Base-by-base conservation (phyloP, 1,140 invertebrate genomes). In the Aphaenogaster ashmeadi region DNA sequence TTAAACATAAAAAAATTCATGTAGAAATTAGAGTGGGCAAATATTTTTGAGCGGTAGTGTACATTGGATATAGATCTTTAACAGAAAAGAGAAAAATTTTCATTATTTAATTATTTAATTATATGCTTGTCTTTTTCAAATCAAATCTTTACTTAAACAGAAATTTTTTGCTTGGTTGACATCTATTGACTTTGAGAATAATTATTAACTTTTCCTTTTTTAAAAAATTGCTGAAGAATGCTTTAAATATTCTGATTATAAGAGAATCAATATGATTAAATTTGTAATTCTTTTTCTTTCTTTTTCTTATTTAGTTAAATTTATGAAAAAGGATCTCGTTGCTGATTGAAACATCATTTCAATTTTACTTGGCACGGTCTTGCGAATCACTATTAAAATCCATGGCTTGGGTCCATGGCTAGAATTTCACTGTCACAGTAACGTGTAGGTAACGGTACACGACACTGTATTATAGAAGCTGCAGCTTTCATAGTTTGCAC, bases 371-470 rank as follows among this genome's bases (percentile, higher is more conserved):
- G 85, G 88, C 91, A 93, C 91, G 89, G 80, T 90, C 54, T 93
- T 90, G 89, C 75, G 88, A 87, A 92, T 94, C 93, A 94, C 94
- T 89, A 93, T 93, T 94, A 94, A 94, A 94, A 94, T 94, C 93
- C 94, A 94, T 94, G 93, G 94, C 93, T 93, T 94, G 94, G 90
- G 93, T 91, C 94, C 94, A 95, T 95, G 94, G 93, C 92, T 94
- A 92, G 89, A 92, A 88, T 91, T 81, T 93, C 92, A 92, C 91
- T 86, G 71, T 91, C 84, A 89, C 81, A 91, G n/a, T 87, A 87
- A 87, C 81, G 81, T 90, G 72, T 90, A 88, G 64, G 87, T 78
- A 83, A 90, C 77, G 69, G 81, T 83, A 91, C 81, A 91, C 62
- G 79, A 91, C 87, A 91, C 79, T 80, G 79, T 89, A 79, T 71